Evolutionary conservation across 2,888 invertebrate species (phyloP), one percentile per base, ranked within the genome.

Genomic region (Dorcus parallelipipedus): DNA sequence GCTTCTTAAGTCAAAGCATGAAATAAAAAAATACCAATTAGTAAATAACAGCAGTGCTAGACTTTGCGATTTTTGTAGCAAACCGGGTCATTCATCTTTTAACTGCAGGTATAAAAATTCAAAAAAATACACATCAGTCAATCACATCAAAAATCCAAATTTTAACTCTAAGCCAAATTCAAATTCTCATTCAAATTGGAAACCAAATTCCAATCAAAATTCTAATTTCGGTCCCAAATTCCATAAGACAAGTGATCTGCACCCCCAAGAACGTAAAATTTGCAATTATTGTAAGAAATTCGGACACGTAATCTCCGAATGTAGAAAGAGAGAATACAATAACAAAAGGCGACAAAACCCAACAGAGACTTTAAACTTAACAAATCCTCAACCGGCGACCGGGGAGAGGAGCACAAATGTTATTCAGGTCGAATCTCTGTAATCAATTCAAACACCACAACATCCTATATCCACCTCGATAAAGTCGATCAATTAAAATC

Each of bases 241-340:
- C 2, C 3, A 26, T 26, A 26, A 26, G 26, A 3, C 26, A 26
- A 2, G 26, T 26, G 5, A 26, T 26, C 4, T 5, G 26, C 26
- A 26, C 26, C 26, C 26, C 3, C 26, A 26, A 4, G 26, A 26
- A 5, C 26, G 26, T 26, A 63, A 52, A 57, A 9, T 48, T 10
- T 64, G 60, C 39, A 56, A 56, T 41, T 58, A 64, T 49, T 64
- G 64, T 38, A 64, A 64, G 40, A 63, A 56, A n/a, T 39, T 17
- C 9, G 64, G 62, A 9, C 62, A 62, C 49, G 23, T 59, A 0
- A 62, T 64, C 3, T 23, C 26, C 38, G 64, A 63, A 50, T 64
- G 64, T 43, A 38, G 58, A 9, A 64, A 60, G 52, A 49, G 64
- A 14, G 56, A 56, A 69, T 67, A 62, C 69, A 64, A 58, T 38